Evolutionary conservation across 2,797 vertebrate genomes (phyloP).

Genomic region (Vireo griseus): DNA sequence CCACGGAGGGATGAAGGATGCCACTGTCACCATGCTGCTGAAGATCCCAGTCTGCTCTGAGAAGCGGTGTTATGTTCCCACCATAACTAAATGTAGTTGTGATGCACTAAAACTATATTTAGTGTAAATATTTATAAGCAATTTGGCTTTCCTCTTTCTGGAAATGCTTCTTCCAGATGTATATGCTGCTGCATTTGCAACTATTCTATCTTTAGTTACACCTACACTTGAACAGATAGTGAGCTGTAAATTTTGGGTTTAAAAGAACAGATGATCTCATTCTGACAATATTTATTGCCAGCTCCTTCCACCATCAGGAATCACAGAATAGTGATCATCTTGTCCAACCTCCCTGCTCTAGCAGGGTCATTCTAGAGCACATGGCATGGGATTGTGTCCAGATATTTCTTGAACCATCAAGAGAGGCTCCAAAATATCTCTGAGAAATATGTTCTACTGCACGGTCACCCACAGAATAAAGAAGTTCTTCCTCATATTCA

Average conservation of each 20-base stretch:
- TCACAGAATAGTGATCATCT: background rate
- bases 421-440: background rate
- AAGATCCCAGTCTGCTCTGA: background rate
- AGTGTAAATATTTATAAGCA: background rate
- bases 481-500: background rate
- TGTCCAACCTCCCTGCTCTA: background rate
- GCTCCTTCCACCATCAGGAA: background rate
- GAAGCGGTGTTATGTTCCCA: fast-evolving
- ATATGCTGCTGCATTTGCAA: background rate
- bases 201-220: background rate
- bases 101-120: background rate
- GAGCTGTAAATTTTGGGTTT: background rate
- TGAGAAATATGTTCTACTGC: background rate
- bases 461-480: background rate
- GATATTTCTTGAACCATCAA: background rate
- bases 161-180: background rate
- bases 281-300: background rate
- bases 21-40: background rate
- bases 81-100: background rate
- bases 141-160: background rate
- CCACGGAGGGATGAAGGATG: background rate
- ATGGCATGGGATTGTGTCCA: background rate
- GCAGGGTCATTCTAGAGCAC: background rate
- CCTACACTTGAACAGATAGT: background rate
- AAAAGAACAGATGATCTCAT: background rate